Evolutionary conservation across 2,113 vertebrate genomes (phyloP).

Genomic region (Oreotragus oreotragus): DNA sequence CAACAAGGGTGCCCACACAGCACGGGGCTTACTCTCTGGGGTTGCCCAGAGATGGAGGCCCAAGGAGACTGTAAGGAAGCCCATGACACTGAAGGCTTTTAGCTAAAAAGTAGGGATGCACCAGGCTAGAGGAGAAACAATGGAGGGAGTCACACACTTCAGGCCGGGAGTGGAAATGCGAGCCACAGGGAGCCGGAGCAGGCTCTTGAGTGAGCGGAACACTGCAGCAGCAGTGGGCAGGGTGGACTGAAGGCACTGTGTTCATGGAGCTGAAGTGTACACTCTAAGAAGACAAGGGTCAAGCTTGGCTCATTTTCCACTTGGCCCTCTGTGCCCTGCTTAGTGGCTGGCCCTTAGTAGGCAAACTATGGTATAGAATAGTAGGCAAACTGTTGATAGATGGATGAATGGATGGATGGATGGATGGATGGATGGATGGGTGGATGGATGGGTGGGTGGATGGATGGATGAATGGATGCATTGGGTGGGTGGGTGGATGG

Average conservation of each 20-base stretch:
- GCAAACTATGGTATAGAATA: not conserved
- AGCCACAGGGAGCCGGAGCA: not conserved
- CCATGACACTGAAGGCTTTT: not conserved
- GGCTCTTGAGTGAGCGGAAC: not conserved
- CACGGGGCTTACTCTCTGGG: not conserved
- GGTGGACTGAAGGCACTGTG: not conserved
- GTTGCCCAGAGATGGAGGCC: not conserved
- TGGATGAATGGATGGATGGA: fast-evolving
- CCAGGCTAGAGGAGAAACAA: not conserved
- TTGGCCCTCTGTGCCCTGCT: not conserved
- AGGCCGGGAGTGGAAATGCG: not conserved
- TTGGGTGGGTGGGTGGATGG: no score
- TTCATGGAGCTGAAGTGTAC: not conserved
- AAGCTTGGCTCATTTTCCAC: not conserved
- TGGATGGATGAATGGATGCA: not conserved
- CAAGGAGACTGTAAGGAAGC: not conserved
- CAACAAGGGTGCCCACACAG: not conserved
- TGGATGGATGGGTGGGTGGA: not conserved
- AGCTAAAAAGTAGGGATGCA: not conserved
- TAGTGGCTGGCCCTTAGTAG: not conserved
- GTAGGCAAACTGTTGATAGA: not conserved
- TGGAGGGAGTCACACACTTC: not conserved
- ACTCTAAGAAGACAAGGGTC: not conserved
- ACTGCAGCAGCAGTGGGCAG: not conserved
- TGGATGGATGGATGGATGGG: fast-evolving